A percentile compares a stretch with the other conserved stretches of the same genome.
These are phyloP conservation scores for Atherix ibis DNA, from an alignment of 2,888 invertebrate genomes.

Conservation along the genomic window DNA sequence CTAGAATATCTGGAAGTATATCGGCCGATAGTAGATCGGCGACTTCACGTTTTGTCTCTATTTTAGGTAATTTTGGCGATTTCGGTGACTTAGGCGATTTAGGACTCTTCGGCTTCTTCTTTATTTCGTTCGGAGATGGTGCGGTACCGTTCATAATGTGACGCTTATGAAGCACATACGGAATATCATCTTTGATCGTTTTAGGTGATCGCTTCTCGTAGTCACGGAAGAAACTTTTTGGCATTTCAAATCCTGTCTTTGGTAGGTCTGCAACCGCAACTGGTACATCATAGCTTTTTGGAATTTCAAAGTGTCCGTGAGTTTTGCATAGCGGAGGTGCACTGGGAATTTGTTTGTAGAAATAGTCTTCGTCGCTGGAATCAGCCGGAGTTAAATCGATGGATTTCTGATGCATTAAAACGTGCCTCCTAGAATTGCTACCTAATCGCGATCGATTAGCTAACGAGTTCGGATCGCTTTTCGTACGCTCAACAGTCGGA, in stretches of 20 bases:
- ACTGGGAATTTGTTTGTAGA: slow-evolving; percentile 58
- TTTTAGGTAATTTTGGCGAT: slow-evolving; percentile 43
- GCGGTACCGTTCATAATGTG: slow-evolving; percentile 77
- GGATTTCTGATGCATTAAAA: slow-evolving; percentile 72
- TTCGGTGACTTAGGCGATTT: slow-evolving; percentile 49
- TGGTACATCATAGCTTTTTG: slow-evolving; percentile 34
- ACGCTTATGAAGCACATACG: slow-evolving; percentile 69
- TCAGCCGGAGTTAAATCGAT: slow-evolving; percentile 73
- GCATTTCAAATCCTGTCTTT: slow-evolving; percentile 52
- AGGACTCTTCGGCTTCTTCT: slow-evolving; percentile 44
- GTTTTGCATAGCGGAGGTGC: slow-evolving; percentile 56
- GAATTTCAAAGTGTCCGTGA: slow-evolving; percentile 52
- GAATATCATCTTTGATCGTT: slow-evolving; percentile 50
- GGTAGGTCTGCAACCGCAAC: slow-evolving; percentile 36
- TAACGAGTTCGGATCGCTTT: slow-evolving; percentile 70
- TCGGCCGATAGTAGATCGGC: slow-evolving; percentile 15
- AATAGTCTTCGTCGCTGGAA: slow-evolving; percentile 69
- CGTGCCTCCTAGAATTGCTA: slow-evolving; percentile 57
- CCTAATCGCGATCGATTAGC: slow-evolving; percentile 56
- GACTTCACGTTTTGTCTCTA: slow-evolving; percentile 19
- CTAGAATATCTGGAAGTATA: slow-evolving; percentile 40
- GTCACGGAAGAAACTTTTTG: slow-evolving; percentile 56
- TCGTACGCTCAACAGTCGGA: slow-evolving; percentile 65
- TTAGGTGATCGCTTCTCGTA: slow-evolving; percentile 40
- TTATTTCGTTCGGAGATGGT: slow-evolving; percentile 36